phyloP scores from a whole-genome alignment of 2,113 vertebrate species.

The Petroica traversi region DNA sequence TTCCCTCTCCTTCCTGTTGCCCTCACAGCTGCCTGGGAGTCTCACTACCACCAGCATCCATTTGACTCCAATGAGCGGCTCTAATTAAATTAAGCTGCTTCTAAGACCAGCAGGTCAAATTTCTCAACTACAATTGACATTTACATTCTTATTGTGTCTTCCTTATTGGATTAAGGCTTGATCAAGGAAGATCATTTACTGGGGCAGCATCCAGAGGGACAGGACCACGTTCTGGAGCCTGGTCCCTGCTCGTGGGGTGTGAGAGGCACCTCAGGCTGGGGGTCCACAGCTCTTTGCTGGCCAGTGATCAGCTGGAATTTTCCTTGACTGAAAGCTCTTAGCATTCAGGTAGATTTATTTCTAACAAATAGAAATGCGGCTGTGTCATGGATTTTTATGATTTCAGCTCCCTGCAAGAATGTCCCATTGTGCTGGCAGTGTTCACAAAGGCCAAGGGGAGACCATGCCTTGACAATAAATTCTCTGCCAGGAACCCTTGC shows the following conservation, averaged over 20 bases:
- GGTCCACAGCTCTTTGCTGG: background rate
- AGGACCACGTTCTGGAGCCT: background rate
- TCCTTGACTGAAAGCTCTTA: background rate
- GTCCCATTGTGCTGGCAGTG: background rate
- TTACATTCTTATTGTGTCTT: constrained; percentile 51
- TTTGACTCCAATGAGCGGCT: constrained; percentile 4
- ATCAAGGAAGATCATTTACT: constrained; percentile 40
- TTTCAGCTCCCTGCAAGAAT: background rate
- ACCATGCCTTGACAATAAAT: background rate
- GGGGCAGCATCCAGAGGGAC: background rate
- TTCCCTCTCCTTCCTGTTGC: background rate
- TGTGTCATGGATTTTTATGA: background rate
- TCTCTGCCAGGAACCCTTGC: background rate
- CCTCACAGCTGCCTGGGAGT: background rate
- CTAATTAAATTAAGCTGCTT: constrained; percentile 41
- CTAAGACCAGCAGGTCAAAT: constrained; percentile 32
- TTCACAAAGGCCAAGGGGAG: constrained; percentile 26
- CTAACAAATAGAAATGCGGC: too few relatives aligned
- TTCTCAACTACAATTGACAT: constrained; percentile 53
- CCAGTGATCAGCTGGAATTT: background rate
- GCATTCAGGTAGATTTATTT: constrained; percentile 5
- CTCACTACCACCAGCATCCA: background rate
- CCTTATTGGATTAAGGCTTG: constrained; percentile 45
- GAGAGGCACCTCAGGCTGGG: background rate
- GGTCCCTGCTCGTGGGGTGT: background rate